Conservation (phyloP, 2,797 vertebrate species). For the Diplodus sargus region DNA sequence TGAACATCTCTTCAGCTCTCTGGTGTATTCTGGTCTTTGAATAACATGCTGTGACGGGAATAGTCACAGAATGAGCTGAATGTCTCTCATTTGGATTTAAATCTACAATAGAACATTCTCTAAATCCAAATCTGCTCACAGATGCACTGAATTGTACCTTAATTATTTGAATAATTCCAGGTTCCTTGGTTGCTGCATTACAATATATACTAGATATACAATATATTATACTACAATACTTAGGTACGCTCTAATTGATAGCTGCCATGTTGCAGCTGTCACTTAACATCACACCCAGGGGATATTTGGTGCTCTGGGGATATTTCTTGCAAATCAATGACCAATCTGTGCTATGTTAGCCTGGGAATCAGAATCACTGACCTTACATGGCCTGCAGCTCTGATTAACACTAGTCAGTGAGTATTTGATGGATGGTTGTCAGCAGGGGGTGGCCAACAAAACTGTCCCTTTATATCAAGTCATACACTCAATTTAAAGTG, state of each 20-base stretch:
- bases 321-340: constrained; percentile 74
- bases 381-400: constrained; percentile 12
- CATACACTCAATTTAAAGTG: neutral
- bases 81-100: constrained; percentile 49
- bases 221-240: constrained; percentile 12
- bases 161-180: constrained; percentile 24
- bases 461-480: constrained; percentile 9
- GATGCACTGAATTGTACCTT: constrained; percentile 36
- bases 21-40: constrained; percentile 49
- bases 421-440: constrained; percentile 9
- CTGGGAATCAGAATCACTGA: constrained; percentile 38
- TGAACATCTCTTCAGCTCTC: constrained; percentile 46
- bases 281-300: constrained; percentile 40
- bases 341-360: constrained; percentile 41
- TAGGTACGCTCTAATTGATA: constrained; percentile 51
- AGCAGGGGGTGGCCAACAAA: constrained; percentile 17
- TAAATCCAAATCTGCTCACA: constrained; percentile 45
- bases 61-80: constrained; percentile 38
- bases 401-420: constrained; percentile 20
- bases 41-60: constrained; percentile 17
- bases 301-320: constrained; percentile 20
- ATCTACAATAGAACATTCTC: constrained; percentile 50
- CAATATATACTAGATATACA: no score
- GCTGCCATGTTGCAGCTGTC: constrained; percentile 59
- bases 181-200: constrained; percentile 21